Conservation (phyloP, 2,888 invertebrate species). For the Halictus ligatus region DNA sequence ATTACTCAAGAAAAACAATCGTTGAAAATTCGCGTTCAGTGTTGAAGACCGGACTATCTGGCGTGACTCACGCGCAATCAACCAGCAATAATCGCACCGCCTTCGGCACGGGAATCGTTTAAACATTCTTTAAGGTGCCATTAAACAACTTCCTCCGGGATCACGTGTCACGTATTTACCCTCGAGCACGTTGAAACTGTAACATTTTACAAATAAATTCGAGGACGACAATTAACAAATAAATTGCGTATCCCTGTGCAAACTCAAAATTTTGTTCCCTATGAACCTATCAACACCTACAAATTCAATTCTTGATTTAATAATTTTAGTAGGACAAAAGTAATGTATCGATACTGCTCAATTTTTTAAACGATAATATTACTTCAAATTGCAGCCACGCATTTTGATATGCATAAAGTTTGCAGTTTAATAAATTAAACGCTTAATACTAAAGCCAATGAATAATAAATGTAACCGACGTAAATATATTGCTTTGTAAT, state of each 20-base stretch:
- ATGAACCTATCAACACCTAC: too few relatives aligned
- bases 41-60: neutral
- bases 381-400: too few relatives aligned
- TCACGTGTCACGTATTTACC: constrained; percentile 45
- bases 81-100: constrained; percentile 5
- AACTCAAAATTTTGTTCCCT: neutral
- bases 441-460: too few relatives aligned
- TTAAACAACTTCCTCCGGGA: constrained; percentile 15
- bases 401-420: too few relatives aligned
- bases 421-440: too few relatives aligned
- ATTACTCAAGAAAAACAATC: constrained; percentile 30
- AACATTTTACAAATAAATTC: constrained; percentile 3
- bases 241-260: neutral
- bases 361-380: too few relatives aligned
- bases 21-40: constrained; percentile 13
- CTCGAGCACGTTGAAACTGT: constrained; percentile 39
- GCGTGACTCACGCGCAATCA: constrained; percentile 11
- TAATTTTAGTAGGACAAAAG: too few relatives aligned
- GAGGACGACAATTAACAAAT: too few relatives aligned
- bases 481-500: too few relatives aligned
- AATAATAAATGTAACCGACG: too few relatives aligned
- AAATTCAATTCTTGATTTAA: too few relatives aligned
- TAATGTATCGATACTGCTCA: too few relatives aligned
- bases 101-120: neutral
- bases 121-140: neutral